These are phyloP conservation scores for Drosophila setosimentum DNA, from an alignment of 2,888 invertebrate species.

Conservation along the genomic window DNA sequence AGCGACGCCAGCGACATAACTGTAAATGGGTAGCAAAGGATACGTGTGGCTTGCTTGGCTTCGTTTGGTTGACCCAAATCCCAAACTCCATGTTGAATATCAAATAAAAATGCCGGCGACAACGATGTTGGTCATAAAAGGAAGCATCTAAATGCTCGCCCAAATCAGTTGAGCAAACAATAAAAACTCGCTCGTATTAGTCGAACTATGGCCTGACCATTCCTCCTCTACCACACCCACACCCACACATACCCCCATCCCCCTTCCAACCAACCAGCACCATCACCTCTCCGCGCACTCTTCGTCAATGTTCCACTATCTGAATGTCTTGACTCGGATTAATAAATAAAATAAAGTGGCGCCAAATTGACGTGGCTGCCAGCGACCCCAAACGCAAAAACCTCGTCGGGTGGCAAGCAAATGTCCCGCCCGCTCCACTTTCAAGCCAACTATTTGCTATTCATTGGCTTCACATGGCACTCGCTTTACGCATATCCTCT, in stretches of 20 bases:
- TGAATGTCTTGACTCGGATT: slow-evolving; percentile 64
- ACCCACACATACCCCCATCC: not conserved
- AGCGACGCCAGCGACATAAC: slow-evolving; percentile 53
- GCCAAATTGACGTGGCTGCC: slow-evolving; percentile 73
- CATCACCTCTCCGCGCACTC: not conserved
- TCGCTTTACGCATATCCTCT: slow-evolving; percentile 37
- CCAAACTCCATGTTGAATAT: slow-evolving; percentile 66
- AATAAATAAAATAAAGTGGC: slow-evolving; percentile 79
- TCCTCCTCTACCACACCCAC: not conserved
- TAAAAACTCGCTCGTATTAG: slow-evolving; percentile 47
- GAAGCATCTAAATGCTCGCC: slow-evolving; percentile 39
- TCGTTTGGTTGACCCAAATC: slow-evolving; percentile 70
- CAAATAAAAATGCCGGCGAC: slow-evolving; percentile 58
- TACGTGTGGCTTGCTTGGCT: slow-evolving; percentile 58
- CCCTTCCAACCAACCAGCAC: too few species aligned
- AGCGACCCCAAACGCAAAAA: slow-evolving; percentile 3
- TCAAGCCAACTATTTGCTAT: slow-evolving; percentile 64
- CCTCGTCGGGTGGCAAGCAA: not conserved
- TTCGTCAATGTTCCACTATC: slow-evolving; percentile 16
- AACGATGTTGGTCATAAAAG: slow-evolving; percentile 27
- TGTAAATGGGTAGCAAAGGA: slow-evolving; percentile 63
- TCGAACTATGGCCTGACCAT: slow-evolving; percentile 22
- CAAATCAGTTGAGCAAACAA: slow-evolving; percentile 78
- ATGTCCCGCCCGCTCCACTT: slow-evolving; percentile 2
- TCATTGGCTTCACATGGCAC: slow-evolving; percentile 73